phyloP scores from a whole-genome alignment of 2,113 vertebrate species.

The Vulpes lagopus region DNA sequence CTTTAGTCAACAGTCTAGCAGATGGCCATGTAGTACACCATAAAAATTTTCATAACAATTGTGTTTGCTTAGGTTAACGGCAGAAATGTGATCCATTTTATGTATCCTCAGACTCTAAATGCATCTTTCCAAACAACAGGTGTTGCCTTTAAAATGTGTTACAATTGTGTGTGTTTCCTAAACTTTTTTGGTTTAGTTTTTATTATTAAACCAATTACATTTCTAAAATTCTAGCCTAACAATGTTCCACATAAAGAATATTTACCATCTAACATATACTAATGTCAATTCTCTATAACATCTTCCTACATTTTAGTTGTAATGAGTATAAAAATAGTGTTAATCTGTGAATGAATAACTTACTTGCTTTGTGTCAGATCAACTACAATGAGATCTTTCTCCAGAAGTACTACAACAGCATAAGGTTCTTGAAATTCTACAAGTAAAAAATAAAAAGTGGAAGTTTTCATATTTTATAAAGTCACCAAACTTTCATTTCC shows the following conservation, averaged over 20 bases:
- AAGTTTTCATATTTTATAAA: slow-evolving; percentile 72
- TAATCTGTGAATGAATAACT: slow-evolving; percentile 80
- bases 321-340: slow-evolving; percentile 48
- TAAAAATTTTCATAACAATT: background rate
- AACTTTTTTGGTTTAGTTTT: background rate
- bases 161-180: background rate
- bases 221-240: slow-evolving; percentile 49
- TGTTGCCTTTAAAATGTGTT: background rate
- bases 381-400: slow-evolving; percentile 97
- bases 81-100: background rate
- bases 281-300: slow-evolving; percentile 32
- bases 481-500: slow-evolving; percentile 2
- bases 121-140: slow-evolving; percentile 31
- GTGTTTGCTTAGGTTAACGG: slow-evolving; percentile 47
- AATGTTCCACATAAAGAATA: slow-evolving; percentile 37
- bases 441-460: slow-evolving; percentile 63
- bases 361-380: slow-evolving; percentile 98
- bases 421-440: slow-evolving; percentile 97
- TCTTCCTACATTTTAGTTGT: slow-evolving; percentile 21
- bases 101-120: background rate
- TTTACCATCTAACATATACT: slow-evolving; percentile 31
- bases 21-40: background rate
- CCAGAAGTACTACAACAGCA: slow-evolving; percentile 96
- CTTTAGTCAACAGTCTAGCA: slow-evolving; percentile 16
- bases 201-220: slow-evolving; percentile 42